These are phyloP conservation scores for Holothuria scabra DNA, from an alignment of 53 echinoderm and acorn worm genomes.

Conservation along the genomic window DNA sequence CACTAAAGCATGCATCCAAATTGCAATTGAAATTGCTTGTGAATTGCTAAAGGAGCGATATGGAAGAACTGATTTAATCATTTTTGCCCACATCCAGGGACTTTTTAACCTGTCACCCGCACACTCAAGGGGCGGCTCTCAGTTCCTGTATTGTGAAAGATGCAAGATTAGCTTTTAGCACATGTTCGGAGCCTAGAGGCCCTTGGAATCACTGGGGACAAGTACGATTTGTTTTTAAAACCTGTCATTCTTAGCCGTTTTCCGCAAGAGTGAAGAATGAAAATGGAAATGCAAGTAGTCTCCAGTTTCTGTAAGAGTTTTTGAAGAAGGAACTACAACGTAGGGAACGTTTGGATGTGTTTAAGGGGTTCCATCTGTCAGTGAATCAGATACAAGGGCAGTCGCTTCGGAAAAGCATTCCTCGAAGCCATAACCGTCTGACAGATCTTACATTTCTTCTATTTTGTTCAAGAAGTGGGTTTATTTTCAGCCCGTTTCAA, in stretches of 20 bases:
- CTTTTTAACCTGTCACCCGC: slow-evolving; percentile 22
- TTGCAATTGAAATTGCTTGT: slow-evolving; percentile 2
- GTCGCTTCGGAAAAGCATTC: slow-evolving; percentile 2
- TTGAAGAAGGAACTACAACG: neutral
- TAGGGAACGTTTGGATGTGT: neutral
- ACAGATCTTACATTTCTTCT: too few relatives aligned
- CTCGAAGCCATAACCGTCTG: slow-evolving; percentile 9
- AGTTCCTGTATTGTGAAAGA: neutral
- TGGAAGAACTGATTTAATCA: neutral
- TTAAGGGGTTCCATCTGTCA: neutral
- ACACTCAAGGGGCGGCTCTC: slow-evolving; percentile 1
- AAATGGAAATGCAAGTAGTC: slow-evolving; percentile 9
- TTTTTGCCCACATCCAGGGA: slow-evolving; percentile 13
- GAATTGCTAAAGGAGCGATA: slow-evolving; percentile 29
- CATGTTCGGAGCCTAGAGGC: slow-evolving; percentile 28
- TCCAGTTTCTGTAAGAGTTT: neutral
- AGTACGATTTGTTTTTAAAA: slow-evolving; percentile 8
- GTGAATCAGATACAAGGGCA: neutral
- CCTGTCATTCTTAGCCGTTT: slow-evolving; percentile 13
- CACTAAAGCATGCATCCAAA: neutral
- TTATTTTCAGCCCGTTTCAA: neutral
- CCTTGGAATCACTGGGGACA: neutral
- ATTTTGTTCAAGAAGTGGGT: too few relatives aligned
- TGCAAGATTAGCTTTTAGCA: slow-evolving; percentile 17
- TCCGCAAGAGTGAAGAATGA: neutral